Conservation (phyloP, 1,140 invertebrate species). For the Dreissena polymorpha region DNA sequence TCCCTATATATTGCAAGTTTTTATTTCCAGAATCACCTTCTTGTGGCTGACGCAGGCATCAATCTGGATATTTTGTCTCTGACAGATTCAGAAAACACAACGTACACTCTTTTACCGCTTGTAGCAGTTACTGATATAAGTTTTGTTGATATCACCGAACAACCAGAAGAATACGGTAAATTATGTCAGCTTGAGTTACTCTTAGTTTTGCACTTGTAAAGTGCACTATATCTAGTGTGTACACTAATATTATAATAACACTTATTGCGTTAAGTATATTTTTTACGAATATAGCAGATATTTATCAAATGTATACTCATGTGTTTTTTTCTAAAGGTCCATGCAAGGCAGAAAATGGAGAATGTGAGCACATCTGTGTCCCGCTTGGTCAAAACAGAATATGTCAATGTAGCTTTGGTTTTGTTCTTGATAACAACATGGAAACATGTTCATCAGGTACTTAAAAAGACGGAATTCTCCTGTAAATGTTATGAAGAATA, state of each 20-base stretch:
- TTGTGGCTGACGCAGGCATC: neutral
- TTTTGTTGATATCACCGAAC: conserved; percentile 8
- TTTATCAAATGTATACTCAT: too few species aligned
- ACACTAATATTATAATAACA: neutral
- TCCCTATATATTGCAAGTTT: neutral
- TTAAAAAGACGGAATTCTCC: too few species aligned
- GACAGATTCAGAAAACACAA: neutral
- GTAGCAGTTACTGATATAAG: neutral
- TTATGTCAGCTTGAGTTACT: neutral
- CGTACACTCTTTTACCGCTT: neutral
- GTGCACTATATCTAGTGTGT: neutral
- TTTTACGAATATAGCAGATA: neutral
- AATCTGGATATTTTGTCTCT: neutral
- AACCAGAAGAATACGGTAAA: conserved; percentile 7
- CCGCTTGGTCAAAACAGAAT: conserved; percentile 28
- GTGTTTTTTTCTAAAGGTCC: conserved; percentile 9
- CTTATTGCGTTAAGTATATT: too few species aligned
- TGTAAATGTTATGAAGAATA: too few species aligned
- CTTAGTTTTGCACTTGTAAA: neutral
- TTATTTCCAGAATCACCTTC: conserved; percentile 17
- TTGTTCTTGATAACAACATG: conserved; percentile 3
- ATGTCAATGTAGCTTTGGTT: conserved; percentile 37
- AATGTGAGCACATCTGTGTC: conserved; percentile 44
- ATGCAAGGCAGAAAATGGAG: conserved; percentile 23
- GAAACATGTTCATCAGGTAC: conserved; percentile 13